Conservation (phyloP, 92 coral and sea anemone species). For the Isaurus tuberculatus region DNA sequence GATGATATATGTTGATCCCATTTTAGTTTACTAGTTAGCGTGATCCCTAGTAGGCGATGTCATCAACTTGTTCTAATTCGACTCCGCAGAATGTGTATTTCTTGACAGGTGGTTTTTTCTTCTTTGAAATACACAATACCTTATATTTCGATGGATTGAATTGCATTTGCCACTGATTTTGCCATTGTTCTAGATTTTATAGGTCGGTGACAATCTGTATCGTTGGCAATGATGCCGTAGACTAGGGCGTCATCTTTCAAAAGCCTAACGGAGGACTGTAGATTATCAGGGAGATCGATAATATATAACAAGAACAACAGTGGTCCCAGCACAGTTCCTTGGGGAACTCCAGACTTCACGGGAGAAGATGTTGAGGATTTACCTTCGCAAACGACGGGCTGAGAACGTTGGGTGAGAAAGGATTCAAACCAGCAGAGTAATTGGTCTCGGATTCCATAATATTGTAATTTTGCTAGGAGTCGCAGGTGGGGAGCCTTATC, state of each 20-base stretch:
- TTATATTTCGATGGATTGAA: no score
- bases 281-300: constrained; percentile 57
- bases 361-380: constrained; percentile 39
- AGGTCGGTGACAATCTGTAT: constrained; percentile 50
- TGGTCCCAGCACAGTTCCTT: constrained; percentile 53
- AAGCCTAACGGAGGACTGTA: constrained; percentile 55
- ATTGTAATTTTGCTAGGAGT: constrained; percentile 21
- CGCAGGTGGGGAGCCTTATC: constrained; percentile 26
- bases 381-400: constrained; percentile 52
- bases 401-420: constrained; percentile 43
- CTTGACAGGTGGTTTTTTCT: no score
- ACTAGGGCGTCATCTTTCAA: constrained; percentile 63
- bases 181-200: no score
- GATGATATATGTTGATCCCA: no score
- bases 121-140: no score
- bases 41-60: no score
- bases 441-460: constrained; percentile 31
- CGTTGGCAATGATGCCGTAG: constrained; percentile 37
- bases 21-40: no score
- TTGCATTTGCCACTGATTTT: no score
- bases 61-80: no score
- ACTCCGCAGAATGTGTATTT: no score
- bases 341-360: constrained; percentile 60
- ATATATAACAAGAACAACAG: constrained; percentile 35
- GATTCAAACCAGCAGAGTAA: constrained; percentile 54